These are phyloP conservation scores for Neoitamus cyanurus DNA, from an alignment of 2,888 invertebrate genomes.

Conservation along the genomic window DNA sequence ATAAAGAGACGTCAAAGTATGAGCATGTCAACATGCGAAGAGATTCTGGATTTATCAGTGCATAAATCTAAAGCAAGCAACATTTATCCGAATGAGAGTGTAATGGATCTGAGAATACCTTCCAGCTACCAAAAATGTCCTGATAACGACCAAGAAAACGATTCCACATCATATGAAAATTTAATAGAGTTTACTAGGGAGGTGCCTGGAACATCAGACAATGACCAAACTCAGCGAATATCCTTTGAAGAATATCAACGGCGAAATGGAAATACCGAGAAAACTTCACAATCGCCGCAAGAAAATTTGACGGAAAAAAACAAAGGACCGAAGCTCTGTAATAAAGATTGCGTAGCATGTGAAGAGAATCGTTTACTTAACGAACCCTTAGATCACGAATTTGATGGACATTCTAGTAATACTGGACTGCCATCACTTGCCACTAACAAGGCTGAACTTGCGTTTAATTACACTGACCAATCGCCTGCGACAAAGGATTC, in stretches of 20 bases:
- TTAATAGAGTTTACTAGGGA: neutral
- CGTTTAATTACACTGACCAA: neutral
- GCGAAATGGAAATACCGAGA: neutral
- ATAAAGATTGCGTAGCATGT: neutral
- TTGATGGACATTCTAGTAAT: neutral
- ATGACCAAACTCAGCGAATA: neutral
- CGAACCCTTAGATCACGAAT: neutral
- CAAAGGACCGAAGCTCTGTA: neutral
- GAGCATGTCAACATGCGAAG: neutral
- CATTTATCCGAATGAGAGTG: neutral
- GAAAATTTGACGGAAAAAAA: neutral
- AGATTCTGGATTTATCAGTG: neutral
- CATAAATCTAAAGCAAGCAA: neutral
- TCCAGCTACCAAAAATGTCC: neutral
- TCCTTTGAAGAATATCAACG: neutral
- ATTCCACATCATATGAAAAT: neutral
- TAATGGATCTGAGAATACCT: neutral
- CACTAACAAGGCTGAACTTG: neutral
- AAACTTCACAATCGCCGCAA: neutral
- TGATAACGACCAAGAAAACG: neutral
- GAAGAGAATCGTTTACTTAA: neutral
- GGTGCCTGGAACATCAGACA: neutral
- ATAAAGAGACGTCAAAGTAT: neutral
- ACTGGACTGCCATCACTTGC: neutral
- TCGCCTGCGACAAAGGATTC: constrained; percentile 8